Evolutionary conservation across 2,888 invertebrate species (phyloP).

Genomic region (Parelbella ahira): DNA sequence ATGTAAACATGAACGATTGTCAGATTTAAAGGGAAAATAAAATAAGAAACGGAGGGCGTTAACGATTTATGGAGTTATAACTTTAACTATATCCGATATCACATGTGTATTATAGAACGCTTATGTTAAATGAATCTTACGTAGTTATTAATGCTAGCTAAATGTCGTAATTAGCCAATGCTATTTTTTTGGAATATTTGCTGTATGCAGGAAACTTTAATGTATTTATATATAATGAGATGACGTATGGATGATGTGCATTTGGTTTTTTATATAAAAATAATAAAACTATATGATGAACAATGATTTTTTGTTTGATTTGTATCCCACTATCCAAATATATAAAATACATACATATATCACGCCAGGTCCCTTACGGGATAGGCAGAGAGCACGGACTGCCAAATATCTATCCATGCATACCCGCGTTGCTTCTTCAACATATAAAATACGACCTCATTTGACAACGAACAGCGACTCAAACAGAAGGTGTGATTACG

Average conservation of each 20-base stretch:
- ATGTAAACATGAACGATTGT: slow-evolving; percentile 57
- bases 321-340: no score
- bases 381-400: no score
- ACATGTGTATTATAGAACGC: slow-evolving; percentile 65
- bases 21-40: slow-evolving; percentile 41
- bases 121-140: slow-evolving; percentile 64
- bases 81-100: slow-evolving; percentile 58
- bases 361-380: no score
- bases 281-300: slow-evolving; percentile 73
- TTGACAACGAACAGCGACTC: no score
- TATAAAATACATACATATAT: no score
- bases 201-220: slow-evolving; percentile 63
- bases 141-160: slow-evolving; percentile 73
- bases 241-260: slow-evolving; percentile 68
- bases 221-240: slow-evolving; percentile 75
- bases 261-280: slow-evolving; percentile 77
- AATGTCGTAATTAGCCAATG: slow-evolving; percentile 77
- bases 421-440: no score
- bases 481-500: no score
- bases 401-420: no score
- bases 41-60: no score
- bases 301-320: slow-evolving; percentile 35
- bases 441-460: no score
- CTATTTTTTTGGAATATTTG: slow-evolving; percentile 76
- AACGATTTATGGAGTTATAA: slow-evolving; percentile 45